phyloP scores from a whole-genome alignment of 1,140 invertebrate genomes.

The Ctenoplectra terminalis region DNA sequence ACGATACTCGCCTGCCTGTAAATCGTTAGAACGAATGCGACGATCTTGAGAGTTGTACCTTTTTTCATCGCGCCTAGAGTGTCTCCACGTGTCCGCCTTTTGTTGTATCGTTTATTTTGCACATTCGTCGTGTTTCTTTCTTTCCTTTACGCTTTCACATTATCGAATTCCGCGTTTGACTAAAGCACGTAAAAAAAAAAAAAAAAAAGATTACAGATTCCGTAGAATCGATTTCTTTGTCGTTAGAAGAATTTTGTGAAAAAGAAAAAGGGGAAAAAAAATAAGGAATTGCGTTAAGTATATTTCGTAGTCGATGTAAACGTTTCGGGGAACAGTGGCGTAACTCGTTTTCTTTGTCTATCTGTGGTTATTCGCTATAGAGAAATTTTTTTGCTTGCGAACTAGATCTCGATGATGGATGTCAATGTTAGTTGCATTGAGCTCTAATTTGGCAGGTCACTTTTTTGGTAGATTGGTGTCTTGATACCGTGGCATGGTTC shows the following conservation, averaged over 20 bases:
- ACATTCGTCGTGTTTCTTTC: background rate
- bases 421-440: constrained; percentile 51
- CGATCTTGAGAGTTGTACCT: background rate
- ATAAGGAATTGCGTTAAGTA: background rate
- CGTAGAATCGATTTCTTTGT: background rate
- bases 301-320: background rate
- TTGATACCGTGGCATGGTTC: constrained; percentile 75
- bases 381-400: constrained; percentile 22
- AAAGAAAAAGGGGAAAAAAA: no score
- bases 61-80: background rate
- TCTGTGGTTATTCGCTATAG: background rate
- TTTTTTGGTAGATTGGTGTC: constrained; percentile 63
- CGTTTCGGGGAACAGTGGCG: background rate
- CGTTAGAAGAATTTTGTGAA: background rate
- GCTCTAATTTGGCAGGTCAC: constrained; percentile 36
- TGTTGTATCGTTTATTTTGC: background rate
- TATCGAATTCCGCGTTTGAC: background rate
- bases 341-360: background rate
- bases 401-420: constrained; percentile 38
- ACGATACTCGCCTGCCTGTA: background rate
- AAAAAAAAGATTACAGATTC: background rate
- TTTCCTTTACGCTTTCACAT: constrained; percentile 2
- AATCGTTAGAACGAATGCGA: background rate
- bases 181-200: no score
- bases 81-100: background rate